Conservation (phyloP, 2,113 vertebrate species). For the Varanus komodoensis region DNA sequence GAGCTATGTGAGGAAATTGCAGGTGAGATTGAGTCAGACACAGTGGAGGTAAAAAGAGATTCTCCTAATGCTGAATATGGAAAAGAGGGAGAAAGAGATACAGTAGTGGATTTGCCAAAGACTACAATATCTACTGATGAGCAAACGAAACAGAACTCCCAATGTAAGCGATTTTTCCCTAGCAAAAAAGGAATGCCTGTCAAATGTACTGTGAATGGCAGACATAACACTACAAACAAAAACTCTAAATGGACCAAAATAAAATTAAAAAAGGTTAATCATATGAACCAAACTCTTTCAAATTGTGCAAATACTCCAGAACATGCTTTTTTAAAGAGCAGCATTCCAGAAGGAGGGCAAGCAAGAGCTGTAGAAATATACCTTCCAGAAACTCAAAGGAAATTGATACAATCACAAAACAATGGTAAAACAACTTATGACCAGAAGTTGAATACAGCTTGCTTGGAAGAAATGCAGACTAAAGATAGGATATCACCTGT, state of each 20-base stretch:
- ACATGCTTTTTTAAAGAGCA: slow-evolving; percentile 66
- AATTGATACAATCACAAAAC: slow-evolving; percentile 52
- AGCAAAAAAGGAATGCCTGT: slow-evolving; percentile 89
- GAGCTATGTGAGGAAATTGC: slow-evolving; percentile 98
- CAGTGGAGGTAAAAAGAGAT: slow-evolving; percentile 89
- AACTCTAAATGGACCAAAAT: slow-evolving; percentile 96
- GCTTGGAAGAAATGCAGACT: slow-evolving; percentile 57
- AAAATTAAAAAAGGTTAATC: slow-evolving; percentile 84
- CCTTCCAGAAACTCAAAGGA: slow-evolving; percentile 61
- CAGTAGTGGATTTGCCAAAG: slow-evolving; percentile 59
- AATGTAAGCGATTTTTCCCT: slow-evolving; percentile 92
- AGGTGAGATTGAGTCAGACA: slow-evolving; percentile 97
- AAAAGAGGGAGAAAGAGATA: slow-evolving; percentile 66
- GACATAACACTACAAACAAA: slow-evolving; percentile 76
- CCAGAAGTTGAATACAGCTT: slow-evolving; percentile 65
- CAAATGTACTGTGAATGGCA: slow-evolving; percentile 88
- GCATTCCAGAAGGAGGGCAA: slow-evolving; percentile 59
- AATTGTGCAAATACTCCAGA: slow-evolving; percentile 67
- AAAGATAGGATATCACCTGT: slow-evolving; percentile 47
- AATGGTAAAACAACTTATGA: slow-evolving; percentile 53
- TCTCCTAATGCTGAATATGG: slow-evolving; percentile 53
- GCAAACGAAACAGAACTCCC: slow-evolving; percentile 70
- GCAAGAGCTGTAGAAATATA: slow-evolving; percentile 62
- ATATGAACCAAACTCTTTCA: slow-evolving; percentile 72
- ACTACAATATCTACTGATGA: slow-evolving; percentile 61